Base-by-base conservation (phyloP, 2,888 invertebrate species). In the Clunio marinus region DNA sequence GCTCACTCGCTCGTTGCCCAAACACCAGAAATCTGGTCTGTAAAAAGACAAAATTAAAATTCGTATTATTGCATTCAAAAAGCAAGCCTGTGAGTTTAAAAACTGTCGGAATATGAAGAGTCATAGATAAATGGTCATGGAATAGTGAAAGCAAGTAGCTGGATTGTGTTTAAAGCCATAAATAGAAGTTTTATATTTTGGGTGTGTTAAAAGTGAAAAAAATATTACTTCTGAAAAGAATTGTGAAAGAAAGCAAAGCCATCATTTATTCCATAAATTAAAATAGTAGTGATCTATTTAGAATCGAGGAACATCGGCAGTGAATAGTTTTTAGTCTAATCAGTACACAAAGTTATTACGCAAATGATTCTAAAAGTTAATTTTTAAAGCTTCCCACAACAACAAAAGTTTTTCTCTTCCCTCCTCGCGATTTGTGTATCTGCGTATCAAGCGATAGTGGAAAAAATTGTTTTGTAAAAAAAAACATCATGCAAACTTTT, bases 401-500 rank as follows among this genome's bases (percentile, higher is more conserved):
- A 41, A 41, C n/a, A 41, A 41, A 15, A n/a, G 41, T 41, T 41
- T 41, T n/a, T 41, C 41, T 41, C 41, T 15, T 41, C 41, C 41
- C 41, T 41, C 41, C 2, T 10, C 41, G 41, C 41, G 41, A 17
- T 51, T 20, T 51, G 51, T 51, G 22, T 51, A 51, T 51, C 51
- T 51, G 51, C 51, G 51, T 51, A 51, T 51, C 51, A 51, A 17
- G 41, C 51, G 15, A 51, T 20, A 51, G 20, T 10, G 10, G 10
- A 51, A 17, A 51, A 51, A 51, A 51, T 20, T 20, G 20, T 4
- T 15, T 7, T 20, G 22, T 17, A 22, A 17, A 17, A 51, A 51
- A 20, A 22, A 60, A 37, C 63, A 27, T 63, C 25, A 63, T 45
- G 46, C 45, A 46, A 27, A 46, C n/a, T n/a, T n/a, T 63, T 15